These are phyloP conservation scores for Ailurus styani DNA, from an alignment of 2,113 vertebrate species.

Conservation along the genomic window DNA sequence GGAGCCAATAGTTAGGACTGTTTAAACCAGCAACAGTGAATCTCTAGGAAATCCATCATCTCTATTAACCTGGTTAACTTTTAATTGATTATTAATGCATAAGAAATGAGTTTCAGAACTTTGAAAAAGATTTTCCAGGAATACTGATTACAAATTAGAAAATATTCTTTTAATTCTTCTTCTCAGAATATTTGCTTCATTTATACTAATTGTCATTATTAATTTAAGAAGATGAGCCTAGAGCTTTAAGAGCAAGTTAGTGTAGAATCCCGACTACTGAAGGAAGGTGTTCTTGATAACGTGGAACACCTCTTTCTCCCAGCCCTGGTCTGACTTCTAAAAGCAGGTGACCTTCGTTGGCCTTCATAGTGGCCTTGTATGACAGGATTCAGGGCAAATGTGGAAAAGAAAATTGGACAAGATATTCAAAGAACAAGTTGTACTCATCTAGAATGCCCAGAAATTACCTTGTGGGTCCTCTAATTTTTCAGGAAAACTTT, in stretches of 20 bases:
- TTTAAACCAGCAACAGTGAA: background rate
- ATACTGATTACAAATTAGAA: background rate
- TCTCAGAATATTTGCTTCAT: background rate
- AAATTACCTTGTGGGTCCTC: conserved; percentile 89
- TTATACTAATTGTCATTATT: background rate
- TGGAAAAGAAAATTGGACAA: background rate
- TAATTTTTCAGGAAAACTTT: conserved; percentile 86
- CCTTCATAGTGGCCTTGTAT: background rate
- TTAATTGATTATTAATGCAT: background rate
- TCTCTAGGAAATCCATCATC: background rate
- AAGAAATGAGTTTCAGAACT: conserved; percentile 7
- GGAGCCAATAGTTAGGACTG: background rate
- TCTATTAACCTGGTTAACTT: background rate
- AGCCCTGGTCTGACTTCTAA: background rate
- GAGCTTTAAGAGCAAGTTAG: background rate
- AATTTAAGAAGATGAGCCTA: conserved; percentile 5
- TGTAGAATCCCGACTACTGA: background rate
- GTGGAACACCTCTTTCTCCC: background rate
- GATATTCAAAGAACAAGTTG: background rate
- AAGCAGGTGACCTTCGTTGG: background rate
- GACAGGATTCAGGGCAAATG: background rate
- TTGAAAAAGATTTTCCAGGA: background rate
- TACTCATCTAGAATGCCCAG: background rate
- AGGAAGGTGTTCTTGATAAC: background rate
- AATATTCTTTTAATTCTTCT: background rate